Evolutionary conservation across 2,113 vertebrate species (phyloP).

Genomic region (Xenotilapia leptura): DNA sequence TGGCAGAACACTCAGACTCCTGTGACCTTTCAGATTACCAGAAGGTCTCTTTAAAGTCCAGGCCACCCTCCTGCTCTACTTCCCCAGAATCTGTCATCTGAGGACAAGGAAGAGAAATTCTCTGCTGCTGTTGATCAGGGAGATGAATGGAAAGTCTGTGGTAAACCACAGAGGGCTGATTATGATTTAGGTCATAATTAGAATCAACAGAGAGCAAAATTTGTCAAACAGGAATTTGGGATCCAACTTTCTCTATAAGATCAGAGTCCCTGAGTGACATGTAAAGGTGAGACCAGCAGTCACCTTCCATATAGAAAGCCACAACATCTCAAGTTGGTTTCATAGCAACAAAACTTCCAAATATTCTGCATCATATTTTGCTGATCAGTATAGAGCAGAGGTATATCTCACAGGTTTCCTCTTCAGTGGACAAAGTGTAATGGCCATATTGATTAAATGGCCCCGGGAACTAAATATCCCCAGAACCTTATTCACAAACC

Average conservation of each 20-base stretch:
- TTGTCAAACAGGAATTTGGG: neutral
- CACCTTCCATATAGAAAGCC: slow-evolving; percentile 1
- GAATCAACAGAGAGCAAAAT: neutral
- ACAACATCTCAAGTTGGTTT: neutral
- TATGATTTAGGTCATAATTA: neutral
- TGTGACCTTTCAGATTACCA: slow-evolving; percentile 30
- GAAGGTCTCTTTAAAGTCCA: neutral
- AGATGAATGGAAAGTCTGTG: slow-evolving; percentile 9
- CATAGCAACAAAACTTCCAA: neutral
- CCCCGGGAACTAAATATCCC: neutral
- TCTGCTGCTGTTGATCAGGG: slow-evolving; percentile 2
- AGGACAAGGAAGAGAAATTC: neutral
- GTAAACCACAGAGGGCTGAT: neutral
- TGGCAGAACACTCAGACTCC: neutral
- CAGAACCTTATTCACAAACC: neutral
- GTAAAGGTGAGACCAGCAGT: slow-evolving; percentile 5
- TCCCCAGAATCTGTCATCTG: neutral
- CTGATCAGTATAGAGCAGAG: neutral
- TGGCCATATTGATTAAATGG: neutral
- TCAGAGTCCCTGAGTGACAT: neutral
- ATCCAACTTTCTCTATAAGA: slow-evolving; percentile 18
- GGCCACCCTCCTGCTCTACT: slow-evolving; percentile 20
- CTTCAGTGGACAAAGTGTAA: neutral
- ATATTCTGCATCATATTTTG: neutral
- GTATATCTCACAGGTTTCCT: neutral